A percentile compares a stretch with the other conserved stretches of the same genome.
Conservation (phyloP, 2,888 invertebrate species). For the Caenorhabditis angaria region DNA sequence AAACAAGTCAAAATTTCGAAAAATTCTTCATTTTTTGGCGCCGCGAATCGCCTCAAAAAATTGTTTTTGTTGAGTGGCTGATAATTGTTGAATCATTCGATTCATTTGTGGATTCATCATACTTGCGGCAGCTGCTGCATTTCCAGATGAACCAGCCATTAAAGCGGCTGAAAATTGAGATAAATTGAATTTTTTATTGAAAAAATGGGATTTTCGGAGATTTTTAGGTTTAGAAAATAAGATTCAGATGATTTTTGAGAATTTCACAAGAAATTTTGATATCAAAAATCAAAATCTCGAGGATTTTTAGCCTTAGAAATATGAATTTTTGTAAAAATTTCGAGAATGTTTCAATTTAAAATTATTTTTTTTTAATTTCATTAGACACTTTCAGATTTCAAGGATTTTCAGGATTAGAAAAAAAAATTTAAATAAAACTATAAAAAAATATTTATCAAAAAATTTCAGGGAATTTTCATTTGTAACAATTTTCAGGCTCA, state of each 20-base stretch:
- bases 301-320: too few relatives aligned
- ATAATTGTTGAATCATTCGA: slow-evolving; percentile 13
- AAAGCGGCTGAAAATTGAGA: slow-evolving; percentile 8
- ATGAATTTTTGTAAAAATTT: too few relatives aligned
- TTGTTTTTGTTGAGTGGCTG: slow-evolving; percentile 25
- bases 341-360: too few relatives aligned
- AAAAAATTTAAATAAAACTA: too few relatives aligned
- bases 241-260: not conserved
- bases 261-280: not conserved
- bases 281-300: not conserved
- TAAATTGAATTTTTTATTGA: not conserved
- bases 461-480: too few relatives aligned
- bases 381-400: too few relatives aligned
- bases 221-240: not conserved
- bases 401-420: too few relatives aligned
- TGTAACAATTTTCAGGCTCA: too few relatives aligned
- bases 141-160: slow-evolving; percentile 5
- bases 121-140: not conserved
- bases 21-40: not conserved
- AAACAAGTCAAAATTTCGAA: not conserved
- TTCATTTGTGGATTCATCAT: slow-evolving; percentile 22
- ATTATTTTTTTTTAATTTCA: too few relatives aligned
- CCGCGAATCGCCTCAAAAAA: slow-evolving; percentile 12
- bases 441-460: too few relatives aligned
- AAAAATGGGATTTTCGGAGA: not conserved